A percentile compares a stretch with the other conserved stretches of the same genome.
Evolutionary conservation across 2,113 vertebrate genomes (phyloP).

Genomic region (Psittacus erithacus): DNA sequence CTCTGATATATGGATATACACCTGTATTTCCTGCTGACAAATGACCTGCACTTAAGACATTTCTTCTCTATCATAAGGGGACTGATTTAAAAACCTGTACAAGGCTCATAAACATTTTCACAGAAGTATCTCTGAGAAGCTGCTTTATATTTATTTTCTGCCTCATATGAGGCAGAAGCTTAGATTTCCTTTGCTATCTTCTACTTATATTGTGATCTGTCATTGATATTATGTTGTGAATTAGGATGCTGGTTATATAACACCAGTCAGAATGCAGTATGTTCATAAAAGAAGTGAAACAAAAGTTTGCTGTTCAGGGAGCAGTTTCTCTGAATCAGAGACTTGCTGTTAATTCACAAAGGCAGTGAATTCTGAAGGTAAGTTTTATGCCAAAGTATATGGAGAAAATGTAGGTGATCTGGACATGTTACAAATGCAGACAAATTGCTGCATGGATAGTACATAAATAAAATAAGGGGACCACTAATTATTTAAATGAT

Average conservation of each 20-base stretch:
- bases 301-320: not conserved
- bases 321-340: not conserved
- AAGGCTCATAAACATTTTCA: not conserved
- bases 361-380: not conserved
- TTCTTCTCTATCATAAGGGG: not conserved
- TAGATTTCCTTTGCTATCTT: not conserved
- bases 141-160: conserved; percentile 1
- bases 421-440: not conserved
- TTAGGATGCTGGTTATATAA: not conserved
- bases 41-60: not conserved
- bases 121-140: not conserved
- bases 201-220: not conserved
- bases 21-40: not conserved
- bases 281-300: not conserved
- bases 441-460: not conserved
- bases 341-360: not conserved
- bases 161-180: not conserved
- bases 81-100: not conserved
- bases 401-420: not conserved
- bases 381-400: not conserved
- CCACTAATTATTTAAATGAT: not conserved
- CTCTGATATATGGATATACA: not conserved
- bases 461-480: not conserved
- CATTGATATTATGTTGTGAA: not conserved
- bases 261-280: not conserved